Percentiles rank a stretch among this genome's conserved stretches.
phyloP scores from a whole-genome alignment of 2,113 vertebrate species.

The Ornithorhynchus anatinus region DNA sequence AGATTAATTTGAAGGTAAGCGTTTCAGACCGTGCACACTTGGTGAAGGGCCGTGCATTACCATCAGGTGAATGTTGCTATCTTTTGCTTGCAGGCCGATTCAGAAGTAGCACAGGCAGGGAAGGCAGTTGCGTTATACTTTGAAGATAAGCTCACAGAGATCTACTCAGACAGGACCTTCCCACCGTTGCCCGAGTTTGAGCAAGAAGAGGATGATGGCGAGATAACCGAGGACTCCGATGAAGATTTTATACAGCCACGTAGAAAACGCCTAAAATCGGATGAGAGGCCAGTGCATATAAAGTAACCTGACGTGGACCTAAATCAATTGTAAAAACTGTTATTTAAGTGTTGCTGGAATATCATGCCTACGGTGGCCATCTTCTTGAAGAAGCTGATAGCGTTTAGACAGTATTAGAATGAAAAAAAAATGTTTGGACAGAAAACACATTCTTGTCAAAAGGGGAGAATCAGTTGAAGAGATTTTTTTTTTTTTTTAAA shows the following conservation, averaged over 20 bases:
- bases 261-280: conserved; percentile 96
- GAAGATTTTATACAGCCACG: conserved; percentile 94
- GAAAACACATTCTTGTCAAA: conserved; percentile 73
- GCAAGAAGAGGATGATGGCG: conserved; percentile 82
- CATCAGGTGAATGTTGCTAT: conserved; percentile 76
- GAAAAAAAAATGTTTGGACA: conserved; percentile 73
- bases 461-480: conserved; percentile 65
- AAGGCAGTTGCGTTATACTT: conserved; percentile 92
- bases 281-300: conserved; percentile 92
- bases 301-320: conserved; percentile 82
- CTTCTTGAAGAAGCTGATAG: conserved; percentile 75
- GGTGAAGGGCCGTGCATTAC: conserved; percentile 86
- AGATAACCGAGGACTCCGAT: conserved; percentile 91
- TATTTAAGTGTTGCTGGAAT: conserved; percentile 82
- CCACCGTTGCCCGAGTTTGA: conserved; percentile 84
- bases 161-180: conserved; percentile 94
- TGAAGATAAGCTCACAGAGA: conserved; percentile 92
- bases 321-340: conserved; percentile 71
- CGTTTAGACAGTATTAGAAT: conserved; percentile 81
- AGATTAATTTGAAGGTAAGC: conserved; percentile 99
- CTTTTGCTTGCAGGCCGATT: conserved; percentile 87
- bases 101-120: conserved; percentile 96
- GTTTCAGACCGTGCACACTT: conserved; percentile 86
- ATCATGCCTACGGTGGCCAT: conserved; percentile 72
- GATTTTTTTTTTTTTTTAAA: conserved; percentile 38